phyloP scores from a whole-genome alignment of 1,140 invertebrate genomes.

The Dendroctonus valens region DNA sequence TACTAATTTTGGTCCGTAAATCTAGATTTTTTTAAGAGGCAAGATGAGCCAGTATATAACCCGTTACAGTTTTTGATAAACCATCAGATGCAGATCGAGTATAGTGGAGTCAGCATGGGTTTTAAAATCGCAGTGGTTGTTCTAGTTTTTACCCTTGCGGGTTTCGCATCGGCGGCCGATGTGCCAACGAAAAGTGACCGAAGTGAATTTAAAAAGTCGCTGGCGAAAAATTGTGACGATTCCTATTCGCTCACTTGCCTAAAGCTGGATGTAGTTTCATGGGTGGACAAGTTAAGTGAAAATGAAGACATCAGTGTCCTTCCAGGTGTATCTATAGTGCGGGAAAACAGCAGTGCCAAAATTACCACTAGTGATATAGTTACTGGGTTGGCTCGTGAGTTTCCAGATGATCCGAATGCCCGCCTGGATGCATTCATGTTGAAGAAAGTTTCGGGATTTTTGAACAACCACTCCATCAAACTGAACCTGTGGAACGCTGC shows the following conservation, averaged over 20 bases:
- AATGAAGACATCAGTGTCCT: conserved; percentile 63
- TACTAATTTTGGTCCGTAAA: conserved; percentile 36
- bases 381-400: conserved; percentile 67
- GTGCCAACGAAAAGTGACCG: conserved; percentile 34
- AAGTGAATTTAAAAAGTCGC: conserved; percentile 44
- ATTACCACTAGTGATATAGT: conserved; percentile 65
- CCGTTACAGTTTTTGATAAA: conserved; percentile 20
- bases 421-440: conserved; percentile 73
- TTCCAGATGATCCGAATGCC: conserved; percentile 72
- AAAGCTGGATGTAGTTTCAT: conserved; percentile 73
- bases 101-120: conserved; percentile 19
- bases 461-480: conserved; percentile 71
- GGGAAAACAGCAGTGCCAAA: conserved; percentile 59
- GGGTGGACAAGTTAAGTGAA: conserved; percentile 69
- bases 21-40: conserved; percentile 24
- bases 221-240: conserved; percentile 64
- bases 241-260: conserved; percentile 73
- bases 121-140: conserved; percentile 7
- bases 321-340: conserved; percentile 69
- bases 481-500: conserved; percentile 64
- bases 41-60: conserved; percentile 35
- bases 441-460: conserved; percentile 66
- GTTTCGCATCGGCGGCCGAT: conserved; percentile 10
- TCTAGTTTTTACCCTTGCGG: conserved; percentile 9
- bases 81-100: conserved; percentile 31